These are phyloP conservation scores for Nyctalus aviator DNA, from an alignment of 2,797 vertebrate species.

Conservation along the genomic window DNA sequence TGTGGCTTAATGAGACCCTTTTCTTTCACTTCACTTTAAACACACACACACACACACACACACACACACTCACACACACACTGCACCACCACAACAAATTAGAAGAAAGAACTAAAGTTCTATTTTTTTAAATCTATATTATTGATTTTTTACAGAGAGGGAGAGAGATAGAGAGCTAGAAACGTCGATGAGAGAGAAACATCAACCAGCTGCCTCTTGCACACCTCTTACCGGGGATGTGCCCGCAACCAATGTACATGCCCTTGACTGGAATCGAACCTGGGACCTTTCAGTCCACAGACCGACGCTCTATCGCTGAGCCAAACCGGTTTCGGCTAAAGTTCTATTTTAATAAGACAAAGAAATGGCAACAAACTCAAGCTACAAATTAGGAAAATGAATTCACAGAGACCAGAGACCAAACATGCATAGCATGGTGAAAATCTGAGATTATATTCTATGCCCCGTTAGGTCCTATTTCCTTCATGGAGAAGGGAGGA, in stretches of 20 bases:
- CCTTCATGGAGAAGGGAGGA: not conserved
- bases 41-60: not conserved
- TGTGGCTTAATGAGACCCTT: not conserved
- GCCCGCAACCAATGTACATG: no score
- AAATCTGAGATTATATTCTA: not conserved
- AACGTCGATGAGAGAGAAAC: no score
- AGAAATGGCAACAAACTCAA: not conserved
- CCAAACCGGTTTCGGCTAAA: no score
- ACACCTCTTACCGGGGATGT: no score
- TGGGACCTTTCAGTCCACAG: no score
- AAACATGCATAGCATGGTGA: not conserved
- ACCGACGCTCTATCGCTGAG: no score
- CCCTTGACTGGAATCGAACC: no score
- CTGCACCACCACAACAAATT: not conserved
- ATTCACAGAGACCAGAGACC: not conserved
- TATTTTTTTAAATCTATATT: no score
- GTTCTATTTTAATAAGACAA: not conserved
- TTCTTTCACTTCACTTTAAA: not conserved
- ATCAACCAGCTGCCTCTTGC: no score
- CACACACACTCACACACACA: not conserved
- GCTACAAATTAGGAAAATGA: not conserved
- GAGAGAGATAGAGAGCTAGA: no score
- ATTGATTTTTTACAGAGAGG: no score
- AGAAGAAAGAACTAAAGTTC: not conserved
- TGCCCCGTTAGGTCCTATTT: not conserved